Conservation (phyloP, 1,140 invertebrate species). For the Littorina saxatilis region DNA sequence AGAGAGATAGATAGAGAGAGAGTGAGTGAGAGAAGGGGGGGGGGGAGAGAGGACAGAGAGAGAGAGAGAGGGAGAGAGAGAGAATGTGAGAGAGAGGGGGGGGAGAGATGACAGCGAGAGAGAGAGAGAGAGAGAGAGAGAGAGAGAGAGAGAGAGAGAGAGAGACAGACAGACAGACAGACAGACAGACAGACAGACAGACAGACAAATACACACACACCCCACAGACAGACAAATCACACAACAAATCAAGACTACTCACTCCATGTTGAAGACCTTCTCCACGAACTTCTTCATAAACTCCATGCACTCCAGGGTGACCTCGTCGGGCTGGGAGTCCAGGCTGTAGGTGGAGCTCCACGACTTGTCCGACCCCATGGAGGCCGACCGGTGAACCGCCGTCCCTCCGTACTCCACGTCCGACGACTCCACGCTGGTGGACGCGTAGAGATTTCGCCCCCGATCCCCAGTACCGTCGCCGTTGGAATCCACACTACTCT, state of each 20-base stretch:
- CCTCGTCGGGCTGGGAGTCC: conserved; percentile 84
- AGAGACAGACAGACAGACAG: too few species aligned
- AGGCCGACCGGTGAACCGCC: conserved; percentile 76
- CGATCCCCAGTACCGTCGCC: conserved; percentile 20
- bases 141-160: too few species aligned
- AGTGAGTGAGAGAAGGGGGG: too few species aligned
- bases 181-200: background rate
- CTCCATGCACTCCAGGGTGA: conserved; percentile 79
- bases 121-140: too few species aligned
- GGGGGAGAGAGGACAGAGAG: too few species aligned
- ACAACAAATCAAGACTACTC: too few species aligned
- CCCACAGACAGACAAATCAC: too few species aligned
- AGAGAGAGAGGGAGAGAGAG: too few species aligned
- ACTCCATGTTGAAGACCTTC: conserved; percentile 79
- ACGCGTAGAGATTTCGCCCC: conserved; percentile 53
- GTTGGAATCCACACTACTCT: conserved; percentile 44
- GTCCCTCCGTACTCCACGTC: conserved; percentile 74
- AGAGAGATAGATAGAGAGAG: too few species aligned
- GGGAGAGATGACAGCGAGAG: too few species aligned
- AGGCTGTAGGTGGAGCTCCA: conserved; percentile 85
- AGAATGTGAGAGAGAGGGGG: too few species aligned
- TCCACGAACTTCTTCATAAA: conserved; percentile 86
- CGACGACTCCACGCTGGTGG: conserved; percentile 80
- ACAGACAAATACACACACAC: background rate
- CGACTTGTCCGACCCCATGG: conserved; percentile 83